These are phyloP conservation scores for Machaerirhynchus nigripectus DNA, from an alignment of 2,113 vertebrate genomes.

Conservation along the genomic window DNA sequence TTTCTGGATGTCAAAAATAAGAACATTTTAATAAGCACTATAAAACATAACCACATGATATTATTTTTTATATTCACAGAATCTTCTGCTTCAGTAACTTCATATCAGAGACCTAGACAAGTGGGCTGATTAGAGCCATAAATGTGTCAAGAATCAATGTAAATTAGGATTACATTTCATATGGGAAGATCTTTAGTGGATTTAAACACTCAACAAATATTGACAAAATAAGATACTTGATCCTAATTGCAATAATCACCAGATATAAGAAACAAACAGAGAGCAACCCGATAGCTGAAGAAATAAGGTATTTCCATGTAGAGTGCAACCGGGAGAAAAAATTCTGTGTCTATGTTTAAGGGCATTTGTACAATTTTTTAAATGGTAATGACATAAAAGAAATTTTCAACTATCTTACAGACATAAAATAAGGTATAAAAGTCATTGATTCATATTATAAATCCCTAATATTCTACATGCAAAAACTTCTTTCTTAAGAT, in stretches of 20 bases:
- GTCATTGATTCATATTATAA: background rate
- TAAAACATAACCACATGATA: background rate
- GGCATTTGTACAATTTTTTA: background rate
- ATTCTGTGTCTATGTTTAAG: background rate
- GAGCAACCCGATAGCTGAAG: background rate
- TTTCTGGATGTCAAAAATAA: background rate
- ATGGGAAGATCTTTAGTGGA: background rate
- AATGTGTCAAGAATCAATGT: conserved; percentile 8
- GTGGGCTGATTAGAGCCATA: conserved; percentile 26
- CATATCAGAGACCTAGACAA: background rate
- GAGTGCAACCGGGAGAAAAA: background rate
- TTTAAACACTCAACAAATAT: conserved; percentile 30
- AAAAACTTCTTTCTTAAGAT: background rate
- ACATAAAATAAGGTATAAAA: background rate
- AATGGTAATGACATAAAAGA: background rate
- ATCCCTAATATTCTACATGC: background rate
- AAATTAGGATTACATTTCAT: conserved; percentile 35
- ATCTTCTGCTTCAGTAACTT: conserved; percentile 35
- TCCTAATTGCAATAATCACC: background rate
- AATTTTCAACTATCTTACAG: background rate
- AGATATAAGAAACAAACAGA: background rate
- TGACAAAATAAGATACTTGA: conserved; percentile 9
- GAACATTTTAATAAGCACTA: background rate
- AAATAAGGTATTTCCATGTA: background rate
- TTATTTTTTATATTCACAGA: background rate